Evolutionary conservation across 2,888 invertebrate genomes (phyloP).

Genomic region (Zelleria hepariella): DNA sequence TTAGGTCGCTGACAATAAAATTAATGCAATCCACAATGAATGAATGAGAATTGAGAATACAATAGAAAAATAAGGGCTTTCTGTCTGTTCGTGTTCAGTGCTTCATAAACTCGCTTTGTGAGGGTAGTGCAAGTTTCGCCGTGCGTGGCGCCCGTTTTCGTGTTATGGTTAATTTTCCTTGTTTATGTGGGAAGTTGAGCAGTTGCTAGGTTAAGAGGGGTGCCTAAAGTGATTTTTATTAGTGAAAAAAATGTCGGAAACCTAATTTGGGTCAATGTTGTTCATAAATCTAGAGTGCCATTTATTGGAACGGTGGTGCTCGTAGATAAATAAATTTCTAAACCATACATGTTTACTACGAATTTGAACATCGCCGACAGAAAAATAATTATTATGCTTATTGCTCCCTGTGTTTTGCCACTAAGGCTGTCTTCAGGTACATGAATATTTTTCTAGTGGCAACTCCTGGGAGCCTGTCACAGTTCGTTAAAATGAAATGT

Average conservation of each 20-base stretch:
- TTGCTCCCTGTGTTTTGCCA: too few relatives aligned
- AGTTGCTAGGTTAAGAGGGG: constrained; percentile 21
- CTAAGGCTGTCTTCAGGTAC: too few relatives aligned
- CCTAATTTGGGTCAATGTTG: not conserved
- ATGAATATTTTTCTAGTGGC: too few relatives aligned
- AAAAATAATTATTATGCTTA: too few relatives aligned
- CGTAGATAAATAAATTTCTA: not conserved
- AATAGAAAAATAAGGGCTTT: too few relatives aligned
- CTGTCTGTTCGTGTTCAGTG: not conserved
- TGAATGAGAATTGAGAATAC: too few relatives aligned
- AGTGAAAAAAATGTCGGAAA: not conserved
- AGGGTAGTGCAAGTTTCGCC: constrained; percentile 23
- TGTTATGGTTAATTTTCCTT: constrained; percentile 43
- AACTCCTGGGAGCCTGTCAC: not conserved
- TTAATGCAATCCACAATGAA: too few relatives aligned
- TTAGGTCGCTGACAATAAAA: too few relatives aligned
- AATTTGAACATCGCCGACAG: too few relatives aligned
- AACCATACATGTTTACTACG: too few relatives aligned
- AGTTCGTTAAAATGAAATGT: not conserved
- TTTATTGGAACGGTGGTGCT: not conserved
- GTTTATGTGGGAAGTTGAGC: constrained; percentile 40
- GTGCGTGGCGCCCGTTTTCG: constrained; percentile 32
- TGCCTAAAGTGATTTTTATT: constrained; percentile 14
- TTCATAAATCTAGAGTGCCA: not conserved
- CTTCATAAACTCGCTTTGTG: not conserved